Conservation (phyloP, 2,113 vertebrate genomes). For the Chaetorhynchus papuensis region DNA sequence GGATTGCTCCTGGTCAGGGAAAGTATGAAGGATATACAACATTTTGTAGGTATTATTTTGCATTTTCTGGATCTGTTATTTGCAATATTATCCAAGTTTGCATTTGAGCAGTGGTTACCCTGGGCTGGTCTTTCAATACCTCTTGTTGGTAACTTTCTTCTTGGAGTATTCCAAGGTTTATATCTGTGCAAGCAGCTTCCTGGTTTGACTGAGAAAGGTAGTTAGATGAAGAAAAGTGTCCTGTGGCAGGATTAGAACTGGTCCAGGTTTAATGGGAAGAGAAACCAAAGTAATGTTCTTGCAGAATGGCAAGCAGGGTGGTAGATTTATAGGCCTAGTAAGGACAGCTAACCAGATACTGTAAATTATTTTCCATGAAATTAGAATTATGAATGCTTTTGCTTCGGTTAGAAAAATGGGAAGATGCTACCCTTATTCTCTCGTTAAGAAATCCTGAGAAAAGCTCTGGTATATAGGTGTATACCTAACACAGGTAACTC, state of each 20-base stretch:
- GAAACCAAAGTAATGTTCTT: background rate
- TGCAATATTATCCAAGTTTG: background rate
- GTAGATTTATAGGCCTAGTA: background rate
- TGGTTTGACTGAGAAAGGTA: background rate
- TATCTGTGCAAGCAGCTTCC: background rate
- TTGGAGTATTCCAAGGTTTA: background rate
- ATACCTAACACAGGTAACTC: background rate
- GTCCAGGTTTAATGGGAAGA: background rate
- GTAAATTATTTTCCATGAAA: background rate
- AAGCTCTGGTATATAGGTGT: background rate
- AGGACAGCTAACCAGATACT: background rate
- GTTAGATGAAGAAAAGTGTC: background rate
- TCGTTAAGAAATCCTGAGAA: background rate
- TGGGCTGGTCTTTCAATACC: background rate
- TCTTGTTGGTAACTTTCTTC: background rate
- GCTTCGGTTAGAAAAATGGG: background rate
- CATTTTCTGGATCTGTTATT: background rate
- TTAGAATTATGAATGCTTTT: background rate
- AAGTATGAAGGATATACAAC: background rate
- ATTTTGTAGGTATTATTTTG: background rate
- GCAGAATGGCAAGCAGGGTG: background rate
- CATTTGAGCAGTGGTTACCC: background rate
- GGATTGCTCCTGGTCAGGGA: background rate
- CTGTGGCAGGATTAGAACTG: background rate
- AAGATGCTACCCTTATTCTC: background rate